Evolutionary conservation across 2,113 vertebrate species (phyloP).

Genomic region (Gymnocephalus cernua): DNA sequence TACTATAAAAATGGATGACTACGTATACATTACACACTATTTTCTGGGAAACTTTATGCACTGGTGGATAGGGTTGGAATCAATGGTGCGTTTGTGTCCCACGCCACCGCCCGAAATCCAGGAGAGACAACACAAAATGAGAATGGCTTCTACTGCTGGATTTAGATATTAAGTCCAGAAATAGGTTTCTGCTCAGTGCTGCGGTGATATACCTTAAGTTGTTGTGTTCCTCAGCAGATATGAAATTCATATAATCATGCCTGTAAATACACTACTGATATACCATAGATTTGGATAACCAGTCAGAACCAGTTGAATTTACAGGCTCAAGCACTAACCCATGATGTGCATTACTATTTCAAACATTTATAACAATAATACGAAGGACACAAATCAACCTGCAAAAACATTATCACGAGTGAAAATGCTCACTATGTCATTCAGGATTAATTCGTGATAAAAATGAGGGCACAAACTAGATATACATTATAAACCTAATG

Average conservation of each 20-base stretch:
- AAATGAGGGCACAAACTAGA: conserved; percentile 76
- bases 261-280: conserved; percentile 4
- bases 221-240: conserved; percentile 20
- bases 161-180: conserved; percentile 63
- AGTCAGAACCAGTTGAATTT: conserved; percentile 15
- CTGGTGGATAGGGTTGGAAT: conserved; percentile 51
- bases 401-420: conserved; percentile 29
- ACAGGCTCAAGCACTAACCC: not conserved
- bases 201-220: conserved; percentile 44
- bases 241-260: conserved; percentile 28
- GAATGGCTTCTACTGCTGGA: conserved; percentile 43
- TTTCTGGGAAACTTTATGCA: conserved; percentile 53
- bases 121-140: conserved; percentile 63
- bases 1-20: conserved; percentile 53
- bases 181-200: conserved; percentile 44
- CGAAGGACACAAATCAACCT: conserved; percentile 9
- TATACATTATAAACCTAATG: conserved; percentile 78
- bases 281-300: conserved; percentile 13
- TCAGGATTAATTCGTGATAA: conserved; percentile 79
- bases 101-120: conserved; percentile 39
- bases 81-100: conserved; percentile 58
- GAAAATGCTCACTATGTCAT: conserved; percentile 76
- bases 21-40: conserved; percentile 48
- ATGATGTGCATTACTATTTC: not conserved
- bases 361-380: not conserved